Percentiles rank a stretch among this genome's conserved stretches.
Evolutionary conservation across 1,140 invertebrate genomes (phyloP).

Genomic region (Thereuonema tuberculata): DNA sequence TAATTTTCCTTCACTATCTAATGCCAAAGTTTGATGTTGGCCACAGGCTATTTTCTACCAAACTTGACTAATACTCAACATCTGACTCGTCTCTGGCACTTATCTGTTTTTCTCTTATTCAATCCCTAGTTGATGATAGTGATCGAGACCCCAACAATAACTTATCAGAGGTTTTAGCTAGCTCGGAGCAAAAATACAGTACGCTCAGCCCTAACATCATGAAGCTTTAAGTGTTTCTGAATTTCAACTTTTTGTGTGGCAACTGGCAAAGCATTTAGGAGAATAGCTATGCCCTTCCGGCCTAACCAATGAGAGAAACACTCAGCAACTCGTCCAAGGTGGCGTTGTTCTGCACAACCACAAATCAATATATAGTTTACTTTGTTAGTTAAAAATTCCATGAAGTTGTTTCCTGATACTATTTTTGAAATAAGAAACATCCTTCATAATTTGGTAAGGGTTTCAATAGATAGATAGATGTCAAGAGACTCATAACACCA

Average conservation of each 20-base stretch:
- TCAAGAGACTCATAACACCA: conserved; percentile 58
- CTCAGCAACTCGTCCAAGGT: conserved; percentile 61
- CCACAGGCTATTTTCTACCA: conserved; percentile 45
- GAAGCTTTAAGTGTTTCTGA: conserved; percentile 43
- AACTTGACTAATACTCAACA: conserved; percentile 6
- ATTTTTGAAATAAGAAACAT: conserved; percentile 39
- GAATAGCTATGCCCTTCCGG: conserved; percentile 27
- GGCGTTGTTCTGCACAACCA: conserved; percentile 84
- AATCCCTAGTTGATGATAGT: conserved; percentile 74
- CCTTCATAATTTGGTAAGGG: conserved; percentile 22
- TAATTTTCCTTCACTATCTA: conserved; percentile 49
- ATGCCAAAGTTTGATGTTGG: conserved; percentile 69
- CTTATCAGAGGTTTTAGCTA: conserved; percentile 48
- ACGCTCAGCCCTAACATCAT: conserved; percentile 70
- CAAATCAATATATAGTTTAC: conserved; percentile 66
- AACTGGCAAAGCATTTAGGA: conserved; percentile 45
- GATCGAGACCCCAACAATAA: conserved; percentile 82
- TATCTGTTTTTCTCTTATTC: conserved; percentile 26
- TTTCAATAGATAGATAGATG: conserved; percentile 13
- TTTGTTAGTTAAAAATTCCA: conserved; percentile 62
- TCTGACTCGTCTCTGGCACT: neutral
- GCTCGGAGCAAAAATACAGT: conserved; percentile 65
- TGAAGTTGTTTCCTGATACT: conserved; percentile 73
- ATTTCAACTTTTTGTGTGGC: conserved; percentile 23
- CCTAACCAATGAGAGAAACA: conserved; percentile 46